Evolutionary conservation across 2,797 vertebrate genomes (phyloP).

Genomic region (Rhinichthys osculus): DNA sequence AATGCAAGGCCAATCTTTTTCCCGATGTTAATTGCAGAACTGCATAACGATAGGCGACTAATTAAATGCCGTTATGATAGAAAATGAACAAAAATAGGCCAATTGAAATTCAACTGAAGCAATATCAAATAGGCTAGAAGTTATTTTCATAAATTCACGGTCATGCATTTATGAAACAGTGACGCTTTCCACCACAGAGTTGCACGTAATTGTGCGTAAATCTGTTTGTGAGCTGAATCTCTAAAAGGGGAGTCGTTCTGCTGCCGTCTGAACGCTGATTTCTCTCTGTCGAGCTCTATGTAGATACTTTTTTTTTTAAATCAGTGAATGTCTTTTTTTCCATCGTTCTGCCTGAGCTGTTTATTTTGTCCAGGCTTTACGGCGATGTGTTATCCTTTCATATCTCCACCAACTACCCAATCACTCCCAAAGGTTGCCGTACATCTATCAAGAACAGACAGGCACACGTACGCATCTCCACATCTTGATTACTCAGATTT

Average conservation of each 20-base stretch:
- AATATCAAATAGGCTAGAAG: background rate
- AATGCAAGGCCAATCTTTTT: background rate
- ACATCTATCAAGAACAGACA: slow-evolving; percentile 47
- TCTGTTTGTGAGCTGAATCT: slow-evolving; percentile 31
- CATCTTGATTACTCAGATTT: slow-evolving; percentile 27
- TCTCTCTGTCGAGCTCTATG: slow-evolving; percentile 34
- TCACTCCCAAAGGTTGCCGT: slow-evolving; percentile 40
- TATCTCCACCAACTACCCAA: slow-evolving; percentile 45
- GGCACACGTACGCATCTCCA: slow-evolving; percentile 3
- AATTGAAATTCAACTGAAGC: background rate
- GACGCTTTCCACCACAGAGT: slow-evolving; percentile 3
- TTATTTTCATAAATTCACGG: slow-evolving; percentile 11
- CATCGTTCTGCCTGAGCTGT: slow-evolving; percentile 2
- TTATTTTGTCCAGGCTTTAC: slow-evolving; percentile 46
- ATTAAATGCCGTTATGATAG: background rate
- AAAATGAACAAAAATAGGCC: background rate
- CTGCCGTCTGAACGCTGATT: slow-evolving; percentile 14
- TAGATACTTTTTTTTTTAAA: slow-evolving; percentile 6
- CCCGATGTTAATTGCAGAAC: background rate
- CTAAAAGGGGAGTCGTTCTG: background rate
- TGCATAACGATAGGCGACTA: background rate
- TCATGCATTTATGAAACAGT: slow-evolving; percentile 22
- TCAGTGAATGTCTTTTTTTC: slow-evolving; percentile 14
- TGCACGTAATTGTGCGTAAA: slow-evolving; percentile 26
- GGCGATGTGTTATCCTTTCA: slow-evolving; percentile 53